Percentiles rank a stretch among this genome's conserved stretches.
These are phyloP conservation scores for Microchrysa polita DNA, from an alignment of 2,888 invertebrate genomes.

Conservation along the genomic window DNA sequence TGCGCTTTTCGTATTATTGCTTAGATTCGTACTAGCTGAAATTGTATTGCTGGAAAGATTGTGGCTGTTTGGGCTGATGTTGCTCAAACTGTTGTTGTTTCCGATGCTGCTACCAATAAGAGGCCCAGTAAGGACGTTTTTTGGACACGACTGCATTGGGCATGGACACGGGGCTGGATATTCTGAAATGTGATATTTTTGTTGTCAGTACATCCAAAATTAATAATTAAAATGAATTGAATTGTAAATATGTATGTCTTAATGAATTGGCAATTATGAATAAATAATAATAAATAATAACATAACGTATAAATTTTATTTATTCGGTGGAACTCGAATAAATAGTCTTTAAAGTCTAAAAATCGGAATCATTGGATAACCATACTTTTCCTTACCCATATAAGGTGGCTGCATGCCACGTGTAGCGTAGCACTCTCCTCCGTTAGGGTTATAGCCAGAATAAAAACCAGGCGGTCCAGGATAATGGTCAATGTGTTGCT, in stretches of 20 bases:
- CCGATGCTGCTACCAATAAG: conserved; percentile 94
- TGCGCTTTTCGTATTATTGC: conserved; percentile 49
- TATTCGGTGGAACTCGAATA: neutral
- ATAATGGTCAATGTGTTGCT: conserved; percentile 66
- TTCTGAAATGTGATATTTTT: conserved; percentile 65
- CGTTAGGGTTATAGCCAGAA: conserved; percentile 66
- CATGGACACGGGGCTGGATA: conserved; percentile 76
- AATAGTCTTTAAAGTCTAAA: neutral
- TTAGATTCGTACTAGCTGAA: conserved; percentile 47
- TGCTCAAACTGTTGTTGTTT: conserved; percentile 66
- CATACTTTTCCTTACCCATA: conserved; percentile 66
- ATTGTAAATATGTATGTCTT: too few species aligned
- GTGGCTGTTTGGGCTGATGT: conserved; percentile 53
- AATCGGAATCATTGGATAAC: conserved; percentile 53
- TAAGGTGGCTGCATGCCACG: conserved; percentile 66
- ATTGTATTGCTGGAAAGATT: conserved; percentile 45
- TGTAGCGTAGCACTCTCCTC: conserved; percentile 69
- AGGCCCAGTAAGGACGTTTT: conserved; percentile 98
- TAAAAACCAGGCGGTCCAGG: conserved; percentile 69
- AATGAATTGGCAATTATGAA: too few species aligned
- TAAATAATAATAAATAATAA: too few species aligned
- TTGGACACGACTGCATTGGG: conserved; percentile 95
- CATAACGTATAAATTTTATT: too few species aligned
- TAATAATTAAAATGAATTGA: too few species aligned
- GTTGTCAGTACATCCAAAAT: neutral